Evolutionary conservation across 64 coral and sea anemone species (phyloP).

Genomic region (Exaiptasia diaphana): DNA sequence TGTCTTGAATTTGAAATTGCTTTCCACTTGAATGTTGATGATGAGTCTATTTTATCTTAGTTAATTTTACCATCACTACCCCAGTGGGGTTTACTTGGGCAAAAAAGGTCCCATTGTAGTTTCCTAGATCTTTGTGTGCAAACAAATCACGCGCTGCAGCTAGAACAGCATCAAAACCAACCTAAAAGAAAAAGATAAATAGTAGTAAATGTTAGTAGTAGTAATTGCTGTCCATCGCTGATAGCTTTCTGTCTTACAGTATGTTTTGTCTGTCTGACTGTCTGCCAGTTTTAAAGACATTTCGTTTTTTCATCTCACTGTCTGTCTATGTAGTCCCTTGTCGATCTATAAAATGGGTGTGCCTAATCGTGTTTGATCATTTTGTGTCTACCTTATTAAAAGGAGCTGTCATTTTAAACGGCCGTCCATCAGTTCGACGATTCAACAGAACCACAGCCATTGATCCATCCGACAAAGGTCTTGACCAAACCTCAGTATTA

Average conservation of each 20-base stretch:
- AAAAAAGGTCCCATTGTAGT: slow-evolving; percentile 35
- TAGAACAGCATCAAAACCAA: slow-evolving; percentile 33
- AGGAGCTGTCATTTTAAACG: slow-evolving; percentile 44
- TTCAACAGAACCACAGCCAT: slow-evolving; percentile 83
- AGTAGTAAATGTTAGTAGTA: no score
- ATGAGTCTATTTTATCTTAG: neutral
- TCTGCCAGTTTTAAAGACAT: no score
- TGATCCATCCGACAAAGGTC: slow-evolving; percentile 37
- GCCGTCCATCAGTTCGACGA: slow-evolving; percentile 45
- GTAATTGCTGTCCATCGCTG: no score
- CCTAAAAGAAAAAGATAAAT: slow-evolving; percentile 9
- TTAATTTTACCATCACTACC: slow-evolving; percentile 75
- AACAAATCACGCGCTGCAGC: slow-evolving; percentile 77
- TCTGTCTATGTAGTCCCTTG: no score
- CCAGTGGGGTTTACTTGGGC: slow-evolving; percentile 71
- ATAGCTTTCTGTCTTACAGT: no score
- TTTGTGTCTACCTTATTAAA: slow-evolving; percentile 87
- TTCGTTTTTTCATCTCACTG: no score
- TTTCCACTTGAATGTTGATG: no score
- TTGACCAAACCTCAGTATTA: slow-evolving; percentile 69
- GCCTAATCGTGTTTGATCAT: no score
- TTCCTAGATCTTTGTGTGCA: slow-evolving; percentile 59
- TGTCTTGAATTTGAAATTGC: no score
- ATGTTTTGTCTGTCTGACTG: no score
- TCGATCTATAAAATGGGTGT: no score